Percentiles rank a stretch among this genome's conserved stretches.
These are phyloP conservation scores for Standfussiana lucernea DNA, from an alignment of 2,888 invertebrate genomes.

Conservation along the genomic window DNA sequence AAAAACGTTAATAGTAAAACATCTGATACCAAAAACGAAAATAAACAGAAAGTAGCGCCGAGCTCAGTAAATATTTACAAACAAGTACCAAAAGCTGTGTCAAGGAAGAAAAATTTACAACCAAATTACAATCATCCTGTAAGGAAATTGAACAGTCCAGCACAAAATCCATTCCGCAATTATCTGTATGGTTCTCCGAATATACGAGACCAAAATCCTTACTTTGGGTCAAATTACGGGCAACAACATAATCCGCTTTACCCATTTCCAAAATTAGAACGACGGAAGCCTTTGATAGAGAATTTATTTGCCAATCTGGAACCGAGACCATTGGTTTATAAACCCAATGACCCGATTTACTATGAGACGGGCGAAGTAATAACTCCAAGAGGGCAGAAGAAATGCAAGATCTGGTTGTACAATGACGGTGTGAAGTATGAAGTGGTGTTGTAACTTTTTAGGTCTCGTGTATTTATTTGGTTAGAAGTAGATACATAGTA, in stretches of 20 bases:
- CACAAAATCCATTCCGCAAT: slow-evolving; percentile 43
- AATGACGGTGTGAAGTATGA: slow-evolving; percentile 83
- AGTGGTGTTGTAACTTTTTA: slow-evolving; percentile 72
- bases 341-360: slow-evolving; percentile 66
- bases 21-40: background rate
- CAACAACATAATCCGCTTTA: slow-evolving; percentile 25
- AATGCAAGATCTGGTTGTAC: slow-evolving; percentile 82
- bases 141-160: slow-evolving; percentile 28
- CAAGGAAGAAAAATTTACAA: slow-evolving; percentile 16
- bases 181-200: slow-evolving; percentile 24
- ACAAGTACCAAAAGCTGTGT: slow-evolving; percentile 40
- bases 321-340: slow-evolving; percentile 52
- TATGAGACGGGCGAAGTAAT: slow-evolving; percentile 74
- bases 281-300: slow-evolving; percentile 51
- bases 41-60: background rate
- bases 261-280: slow-evolving; percentile 50
- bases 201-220: slow-evolving; percentile 11
- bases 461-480: slow-evolving; percentile 12
- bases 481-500: slow-evolving; percentile 3
- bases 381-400: slow-evolving; percentile 72
- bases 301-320: slow-evolving; percentile 49
- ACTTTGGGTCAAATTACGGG: slow-evolving; percentile 22
- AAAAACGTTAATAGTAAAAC: background rate
- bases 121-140: slow-evolving; percentile 46
- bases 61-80: slow-evolving; percentile 8